Evolutionary conservation across 2,113 vertebrate genomes (phyloP).

Genomic region (Megaptera novaeangliae): DNA sequence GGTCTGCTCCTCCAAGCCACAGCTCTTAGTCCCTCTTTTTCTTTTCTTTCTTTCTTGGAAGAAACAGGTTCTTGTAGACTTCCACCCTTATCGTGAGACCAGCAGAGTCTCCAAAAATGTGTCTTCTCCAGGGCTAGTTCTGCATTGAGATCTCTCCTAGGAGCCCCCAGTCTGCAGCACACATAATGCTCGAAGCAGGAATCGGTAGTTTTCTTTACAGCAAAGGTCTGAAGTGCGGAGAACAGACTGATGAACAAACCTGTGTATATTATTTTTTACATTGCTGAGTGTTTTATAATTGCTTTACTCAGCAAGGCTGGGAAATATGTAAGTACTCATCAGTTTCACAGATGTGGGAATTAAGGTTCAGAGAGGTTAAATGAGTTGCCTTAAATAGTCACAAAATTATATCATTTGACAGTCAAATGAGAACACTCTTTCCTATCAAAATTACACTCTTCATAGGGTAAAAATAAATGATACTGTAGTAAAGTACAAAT

Average conservation of each 20-base stretch:
- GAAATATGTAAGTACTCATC: slow-evolving; percentile 43
- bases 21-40: not conserved
- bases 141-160: not conserved
- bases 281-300: slow-evolving; percentile 40
- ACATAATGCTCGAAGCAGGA: not conserved
- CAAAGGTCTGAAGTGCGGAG: not conserved
- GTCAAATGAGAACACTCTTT: slow-evolving; percentile 8
- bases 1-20: not conserved
- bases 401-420: slow-evolving; percentile 27
- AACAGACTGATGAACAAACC: not conserved
- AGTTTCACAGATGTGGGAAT: slow-evolving; percentile 50
- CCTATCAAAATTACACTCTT: slow-evolving; percentile 29
- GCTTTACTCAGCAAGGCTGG: slow-evolving; percentile 52
- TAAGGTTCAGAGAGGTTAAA: slow-evolving; percentile 48
- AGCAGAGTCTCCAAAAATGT: not conserved
- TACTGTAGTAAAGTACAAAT: not conserved
- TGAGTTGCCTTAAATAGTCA: slow-evolving; percentile 55
- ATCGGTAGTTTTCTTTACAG: not conserved
- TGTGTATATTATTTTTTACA: slow-evolving; percentile 13
- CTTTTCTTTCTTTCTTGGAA: not conserved
- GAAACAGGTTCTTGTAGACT: not conserved
- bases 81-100: not conserved
- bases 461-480: slow-evolving; percentile 1
- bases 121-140: not conserved
- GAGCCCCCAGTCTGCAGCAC: not conserved